Conservation (phyloP, 1,140 invertebrate genomes). For the Epicauta chinensis region DNA sequence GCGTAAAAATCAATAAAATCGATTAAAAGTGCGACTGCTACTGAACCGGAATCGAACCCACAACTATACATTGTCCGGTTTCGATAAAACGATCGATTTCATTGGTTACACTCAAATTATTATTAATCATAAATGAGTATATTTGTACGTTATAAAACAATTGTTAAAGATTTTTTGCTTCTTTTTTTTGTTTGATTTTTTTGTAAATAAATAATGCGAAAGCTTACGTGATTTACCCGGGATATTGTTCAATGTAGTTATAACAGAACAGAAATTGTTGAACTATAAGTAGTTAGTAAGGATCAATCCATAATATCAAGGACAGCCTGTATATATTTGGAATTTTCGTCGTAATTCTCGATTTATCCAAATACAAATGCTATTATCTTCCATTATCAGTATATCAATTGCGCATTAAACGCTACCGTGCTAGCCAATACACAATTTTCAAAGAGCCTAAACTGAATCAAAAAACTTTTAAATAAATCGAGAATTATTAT, state of each 20-base stretch:
- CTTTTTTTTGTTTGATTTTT: constrained; percentile 15
- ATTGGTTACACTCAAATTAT: too few relatives aligned
- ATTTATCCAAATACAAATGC: too few relatives aligned
- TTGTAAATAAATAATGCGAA: constrained; percentile 13
- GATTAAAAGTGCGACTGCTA: not conserved
- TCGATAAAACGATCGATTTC: constrained; percentile 1
- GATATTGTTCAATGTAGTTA: constrained; percentile 23
- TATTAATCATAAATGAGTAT: too few relatives aligned
- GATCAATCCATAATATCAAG: constrained; percentile 7
- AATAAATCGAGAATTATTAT: too few relatives aligned
- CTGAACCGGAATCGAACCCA: too few relatives aligned
- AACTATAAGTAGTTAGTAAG: constrained; percentile 1
- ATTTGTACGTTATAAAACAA: too few relatives aligned
- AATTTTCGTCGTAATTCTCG: too few relatives aligned
- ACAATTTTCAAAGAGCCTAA: too few relatives aligned
- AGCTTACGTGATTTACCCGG: constrained; percentile 26
- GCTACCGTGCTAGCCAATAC: too few relatives aligned
- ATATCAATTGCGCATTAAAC: too few relatives aligned
- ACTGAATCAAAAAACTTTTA: too few relatives aligned
- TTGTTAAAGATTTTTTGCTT: not conserved
- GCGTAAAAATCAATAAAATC: constrained; percentile 46
- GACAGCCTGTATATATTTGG: constrained; percentile 6
- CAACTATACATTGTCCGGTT: not conserved
- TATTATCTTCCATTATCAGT: too few relatives aligned
- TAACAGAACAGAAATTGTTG: constrained; percentile 8